Evolutionary conservation across 1,140 invertebrate genomes (phyloP).

Genomic region (Apis dorsata): DNA sequence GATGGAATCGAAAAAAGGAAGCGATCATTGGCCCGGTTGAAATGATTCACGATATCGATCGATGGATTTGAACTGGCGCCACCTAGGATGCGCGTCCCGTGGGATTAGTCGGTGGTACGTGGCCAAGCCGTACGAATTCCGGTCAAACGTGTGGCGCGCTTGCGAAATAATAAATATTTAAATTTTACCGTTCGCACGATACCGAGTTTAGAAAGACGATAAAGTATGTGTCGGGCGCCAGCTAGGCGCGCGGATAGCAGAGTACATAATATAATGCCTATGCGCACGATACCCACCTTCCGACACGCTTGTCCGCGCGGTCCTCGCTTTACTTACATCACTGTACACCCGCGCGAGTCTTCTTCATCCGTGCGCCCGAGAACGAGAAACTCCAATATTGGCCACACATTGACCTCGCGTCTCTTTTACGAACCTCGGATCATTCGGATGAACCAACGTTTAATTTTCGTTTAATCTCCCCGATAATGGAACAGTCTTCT

Average conservation of each 20-base stretch:
- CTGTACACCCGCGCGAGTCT: neutral
- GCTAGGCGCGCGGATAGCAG: slow-evolving; percentile 68
- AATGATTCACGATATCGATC: slow-evolving; percentile 61
- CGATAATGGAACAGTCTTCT: neutral
- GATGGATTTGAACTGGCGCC: slow-evolving; percentile 56
- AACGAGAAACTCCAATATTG: neutral
- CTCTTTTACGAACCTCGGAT: neutral
- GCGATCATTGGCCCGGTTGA: neutral
- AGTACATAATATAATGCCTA: slow-evolving; percentile 63
- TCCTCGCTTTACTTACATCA: slow-evolving; percentile 45
- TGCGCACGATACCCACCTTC: slow-evolving; percentile 52
- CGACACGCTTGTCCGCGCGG: slow-evolving; percentile 61
- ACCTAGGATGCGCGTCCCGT: neutral
- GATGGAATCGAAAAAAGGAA: too few relatives aligned
- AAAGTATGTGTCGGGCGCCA: slow-evolving; percentile 67
- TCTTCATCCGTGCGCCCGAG: slow-evolving; percentile 22
- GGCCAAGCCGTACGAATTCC: neutral
- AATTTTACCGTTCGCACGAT: slow-evolving; percentile 61
- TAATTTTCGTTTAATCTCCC: neutral
- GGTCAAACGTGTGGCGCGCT: slow-evolving; percentile 8
- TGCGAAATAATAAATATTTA: slow-evolving; percentile 65
- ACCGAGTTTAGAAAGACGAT: slow-evolving; percentile 63
- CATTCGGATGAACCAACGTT: neutral
- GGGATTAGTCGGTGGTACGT: neutral
- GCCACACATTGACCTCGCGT: too few relatives aligned